Evolutionary conservation across 2,888 invertebrate genomes (phyloP).

Genomic region (Thyatira batis): DNA sequence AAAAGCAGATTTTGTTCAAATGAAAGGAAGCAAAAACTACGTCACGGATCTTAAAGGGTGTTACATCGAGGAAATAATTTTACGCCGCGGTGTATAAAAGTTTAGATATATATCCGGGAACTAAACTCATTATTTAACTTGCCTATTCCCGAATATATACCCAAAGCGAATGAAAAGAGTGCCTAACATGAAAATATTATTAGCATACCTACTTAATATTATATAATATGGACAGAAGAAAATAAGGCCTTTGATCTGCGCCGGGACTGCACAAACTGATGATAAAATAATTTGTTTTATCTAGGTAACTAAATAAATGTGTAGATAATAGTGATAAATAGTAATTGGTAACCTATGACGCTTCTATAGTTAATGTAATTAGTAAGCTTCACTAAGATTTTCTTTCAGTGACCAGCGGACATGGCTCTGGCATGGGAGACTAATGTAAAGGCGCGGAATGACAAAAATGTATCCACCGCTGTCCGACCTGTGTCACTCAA

Average conservation of each 20-base stretch:
- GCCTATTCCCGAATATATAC: too few relatives aligned
- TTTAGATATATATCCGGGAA: background rate
- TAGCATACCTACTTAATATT: too few relatives aligned
- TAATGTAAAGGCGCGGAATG: conserved; percentile 53
- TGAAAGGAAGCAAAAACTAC: conserved; percentile 18
- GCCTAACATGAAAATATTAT: too few relatives aligned
- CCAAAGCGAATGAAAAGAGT: too few relatives aligned
- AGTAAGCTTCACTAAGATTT: conserved; percentile 17
- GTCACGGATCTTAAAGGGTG: conserved; percentile 7
- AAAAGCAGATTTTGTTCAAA: background rate
- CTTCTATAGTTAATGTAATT: conserved; percentile 1
- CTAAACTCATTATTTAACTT: too few relatives aligned
- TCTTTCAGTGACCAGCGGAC: conserved; percentile 15
- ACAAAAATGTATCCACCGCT: conserved; percentile 61
- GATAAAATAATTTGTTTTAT: too few relatives aligned
- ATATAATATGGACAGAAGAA: too few relatives aligned
- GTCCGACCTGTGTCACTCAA: conserved; percentile 65
- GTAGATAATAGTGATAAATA: too few relatives aligned
- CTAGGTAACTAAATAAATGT: too few relatives aligned
- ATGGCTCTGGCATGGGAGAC: conserved; percentile 36
- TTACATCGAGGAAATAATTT: background rate
- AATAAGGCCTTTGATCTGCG: too few relatives aligned
- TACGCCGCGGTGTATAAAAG: background rate
- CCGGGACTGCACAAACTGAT: background rate
- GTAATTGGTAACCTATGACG: too few relatives aligned